Evolutionary conservation across 2,113 vertebrate genomes (phyloP).

Genomic region (Syngnathus typhle): DNA sequence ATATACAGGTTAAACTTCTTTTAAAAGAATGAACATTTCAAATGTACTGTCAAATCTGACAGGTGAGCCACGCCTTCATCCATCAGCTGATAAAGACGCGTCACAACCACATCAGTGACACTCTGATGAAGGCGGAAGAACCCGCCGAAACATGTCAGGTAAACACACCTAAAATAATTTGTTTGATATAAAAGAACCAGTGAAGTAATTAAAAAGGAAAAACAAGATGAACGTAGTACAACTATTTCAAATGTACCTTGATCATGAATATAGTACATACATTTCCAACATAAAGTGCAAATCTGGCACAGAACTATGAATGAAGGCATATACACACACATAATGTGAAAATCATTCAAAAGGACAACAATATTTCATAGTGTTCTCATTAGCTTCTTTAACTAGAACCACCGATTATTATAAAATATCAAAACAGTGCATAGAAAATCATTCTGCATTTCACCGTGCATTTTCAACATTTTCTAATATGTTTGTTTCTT

Average conservation of each 20-base stretch:
- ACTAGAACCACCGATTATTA: slow-evolving; percentile 3
- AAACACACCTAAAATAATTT: too few species aligned
- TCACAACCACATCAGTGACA: too few species aligned
- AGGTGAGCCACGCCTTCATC: too few species aligned
- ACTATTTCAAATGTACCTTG: background rate
- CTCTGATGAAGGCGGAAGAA: too few species aligned
- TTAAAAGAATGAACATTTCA: slow-evolving; percentile 10
- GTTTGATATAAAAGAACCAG: too few species aligned
- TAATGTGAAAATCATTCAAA: slow-evolving; percentile 26
- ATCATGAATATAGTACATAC: slow-evolving; percentile 19
- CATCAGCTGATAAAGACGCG: too few species aligned
- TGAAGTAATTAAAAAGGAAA: too few species aligned
- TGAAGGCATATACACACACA: slow-evolving; percentile 15
- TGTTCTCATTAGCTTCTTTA: slow-evolving; percentile 2
- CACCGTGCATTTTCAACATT: background rate
- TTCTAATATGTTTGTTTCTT: background rate
- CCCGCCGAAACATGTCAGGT: too few species aligned
- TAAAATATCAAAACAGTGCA: slow-evolving; percentile 45
- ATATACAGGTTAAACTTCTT: background rate
- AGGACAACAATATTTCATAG: slow-evolving; percentile 24
- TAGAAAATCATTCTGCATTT: slow-evolving; percentile 25
- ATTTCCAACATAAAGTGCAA: slow-evolving; percentile 71
- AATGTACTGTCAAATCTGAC: too few species aligned
- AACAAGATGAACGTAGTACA: too few species aligned
- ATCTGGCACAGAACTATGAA: slow-evolving; percentile 58